Percentiles rank a stretch among this genome's conserved stretches.
Evolutionary conservation across 2,797 vertebrate species (phyloP).

Genomic region (Loriculus beryllinus): DNA sequence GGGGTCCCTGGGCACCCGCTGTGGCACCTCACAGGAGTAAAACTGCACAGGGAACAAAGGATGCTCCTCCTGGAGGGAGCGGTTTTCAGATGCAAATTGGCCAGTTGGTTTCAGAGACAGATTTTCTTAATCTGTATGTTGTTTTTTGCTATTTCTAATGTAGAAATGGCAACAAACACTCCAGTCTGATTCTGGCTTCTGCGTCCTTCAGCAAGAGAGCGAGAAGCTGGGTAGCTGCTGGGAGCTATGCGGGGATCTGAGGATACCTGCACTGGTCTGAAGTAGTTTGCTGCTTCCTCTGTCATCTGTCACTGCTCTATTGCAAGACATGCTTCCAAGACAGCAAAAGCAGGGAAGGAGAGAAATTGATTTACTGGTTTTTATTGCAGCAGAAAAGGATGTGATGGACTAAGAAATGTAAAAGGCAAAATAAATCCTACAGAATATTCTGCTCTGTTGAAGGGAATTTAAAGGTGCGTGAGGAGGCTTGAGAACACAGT

Average conservation of each 20-base stretch:
- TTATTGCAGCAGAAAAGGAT: neutral
- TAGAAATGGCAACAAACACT: neutral
- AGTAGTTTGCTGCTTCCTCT: conserved; percentile 8
- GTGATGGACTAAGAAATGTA: neutral
- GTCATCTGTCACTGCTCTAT: neutral
- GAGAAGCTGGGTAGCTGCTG: neutral
- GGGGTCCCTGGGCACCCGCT: rapidly evolving
- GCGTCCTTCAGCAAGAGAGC: neutral
- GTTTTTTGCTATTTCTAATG: conserved; percentile 12
- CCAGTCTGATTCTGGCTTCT: neutral
- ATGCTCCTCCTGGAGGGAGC: rapidly evolving
- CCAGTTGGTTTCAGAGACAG: neutral
- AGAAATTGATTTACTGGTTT: neutral
- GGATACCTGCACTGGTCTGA: neutral
- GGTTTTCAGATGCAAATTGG: neutral
- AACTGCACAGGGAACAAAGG: neutral
- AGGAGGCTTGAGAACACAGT: neutral
- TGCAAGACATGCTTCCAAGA: neutral
- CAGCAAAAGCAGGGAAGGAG: neutral
- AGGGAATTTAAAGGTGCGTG: neutral
- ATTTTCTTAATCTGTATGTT: conserved; percentile 29
- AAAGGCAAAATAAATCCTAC: neutral
- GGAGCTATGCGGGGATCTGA: neutral
- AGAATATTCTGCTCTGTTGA: neutral
- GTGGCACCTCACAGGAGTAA: neutral